Evolutionary conservation across 2,113 vertebrate species (phyloP).

Genomic region (Carassius carassius): DNA sequence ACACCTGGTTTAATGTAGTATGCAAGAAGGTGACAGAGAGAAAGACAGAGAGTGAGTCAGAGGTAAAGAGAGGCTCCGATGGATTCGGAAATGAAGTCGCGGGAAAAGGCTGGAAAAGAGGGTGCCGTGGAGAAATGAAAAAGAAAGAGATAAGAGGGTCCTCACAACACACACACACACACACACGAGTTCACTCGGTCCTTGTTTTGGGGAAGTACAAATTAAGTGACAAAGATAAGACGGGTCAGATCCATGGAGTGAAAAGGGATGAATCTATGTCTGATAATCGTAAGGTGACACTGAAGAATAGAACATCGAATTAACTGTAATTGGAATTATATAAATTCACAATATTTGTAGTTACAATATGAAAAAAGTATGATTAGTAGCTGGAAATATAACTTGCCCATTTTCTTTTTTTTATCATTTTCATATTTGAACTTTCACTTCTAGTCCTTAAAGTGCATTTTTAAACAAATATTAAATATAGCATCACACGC

Average conservation of each 20-base stretch:
- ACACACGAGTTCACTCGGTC: not conserved
- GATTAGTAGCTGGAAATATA: not conserved
- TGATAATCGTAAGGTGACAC: not conserved
- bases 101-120: slow-evolving; percentile 19
- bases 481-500: not conserved
- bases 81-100: slow-evolving; percentile 28
- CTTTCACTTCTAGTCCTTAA: too few species aligned
- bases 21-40: slow-evolving; percentile 57
- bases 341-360: not conserved
- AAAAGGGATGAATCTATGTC: slow-evolving; percentile 8
- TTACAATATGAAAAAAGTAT: not conserved
- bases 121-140: slow-evolving; percentile 13
- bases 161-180: not conserved
- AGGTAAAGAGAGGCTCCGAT: slow-evolving; percentile 1
- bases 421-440: not conserved
- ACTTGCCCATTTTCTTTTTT: not conserved
- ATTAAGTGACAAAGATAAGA: slow-evolving; percentile 23
- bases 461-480: not conserved
- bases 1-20: slow-evolving; percentile 62
- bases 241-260: slow-evolving; percentile 19
- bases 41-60: slow-evolving; percentile 28
- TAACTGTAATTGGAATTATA: not conserved
- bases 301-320: not conserved
- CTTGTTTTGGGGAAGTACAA: slow-evolving; percentile 17
- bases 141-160: slow-evolving; percentile 11